These are phyloP conservation scores for Disparrhopalites patrizii DNA, from an alignment of 2,888 invertebrate genomes.

Conservation along the genomic window DNA sequence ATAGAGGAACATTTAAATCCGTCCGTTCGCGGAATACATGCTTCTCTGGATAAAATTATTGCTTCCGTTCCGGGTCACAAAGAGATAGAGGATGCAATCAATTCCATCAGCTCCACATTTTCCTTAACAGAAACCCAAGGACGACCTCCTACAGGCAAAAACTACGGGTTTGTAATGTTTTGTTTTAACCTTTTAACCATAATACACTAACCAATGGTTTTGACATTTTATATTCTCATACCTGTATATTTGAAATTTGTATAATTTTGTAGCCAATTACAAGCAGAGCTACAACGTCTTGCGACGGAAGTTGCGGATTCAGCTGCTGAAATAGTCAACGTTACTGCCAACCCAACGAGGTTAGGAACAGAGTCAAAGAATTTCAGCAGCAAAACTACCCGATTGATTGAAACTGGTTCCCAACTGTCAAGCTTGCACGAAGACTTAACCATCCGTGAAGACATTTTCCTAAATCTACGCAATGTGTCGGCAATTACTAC, in stretches of 20 bases:
- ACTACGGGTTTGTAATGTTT: slow-evolving; percentile 38
- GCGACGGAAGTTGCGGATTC: slow-evolving; percentile 77
- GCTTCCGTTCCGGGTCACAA: slow-evolving; percentile 88
- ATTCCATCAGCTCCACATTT: slow-evolving; percentile 67
- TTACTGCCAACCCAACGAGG: slow-evolving; percentile 61
- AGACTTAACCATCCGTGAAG: slow-evolving; percentile 69
- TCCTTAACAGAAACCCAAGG: slow-evolving; percentile 61
- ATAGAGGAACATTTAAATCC: slow-evolving; percentile 60
- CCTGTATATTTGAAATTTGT: background rate
- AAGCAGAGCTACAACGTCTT: slow-evolving; percentile 78
- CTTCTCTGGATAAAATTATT: slow-evolving; percentile 62
- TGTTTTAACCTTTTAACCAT: background rate
- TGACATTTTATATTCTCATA: too few relatives aligned
- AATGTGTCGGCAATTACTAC: slow-evolving; percentile 83
- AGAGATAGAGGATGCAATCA: slow-evolving; percentile 85
- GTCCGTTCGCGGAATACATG: slow-evolving; percentile 66
- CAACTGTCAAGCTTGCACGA: slow-evolving; percentile 50
- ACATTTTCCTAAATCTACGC: slow-evolving; percentile 81
- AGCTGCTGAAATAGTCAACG: slow-evolving; percentile 50
- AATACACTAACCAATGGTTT: background rate
- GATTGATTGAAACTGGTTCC: slow-evolving; percentile 42
- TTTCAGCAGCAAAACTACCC: slow-evolving; percentile 59
- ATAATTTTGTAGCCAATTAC: slow-evolving; percentile 62
- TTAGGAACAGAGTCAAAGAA: slow-evolving; percentile 71
- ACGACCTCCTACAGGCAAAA: slow-evolving; percentile 39